These are phyloP conservation scores for Cylindroiulus punctatus DNA, from an alignment of 2,888 invertebrate genomes.

Conservation along the genomic window DNA sequence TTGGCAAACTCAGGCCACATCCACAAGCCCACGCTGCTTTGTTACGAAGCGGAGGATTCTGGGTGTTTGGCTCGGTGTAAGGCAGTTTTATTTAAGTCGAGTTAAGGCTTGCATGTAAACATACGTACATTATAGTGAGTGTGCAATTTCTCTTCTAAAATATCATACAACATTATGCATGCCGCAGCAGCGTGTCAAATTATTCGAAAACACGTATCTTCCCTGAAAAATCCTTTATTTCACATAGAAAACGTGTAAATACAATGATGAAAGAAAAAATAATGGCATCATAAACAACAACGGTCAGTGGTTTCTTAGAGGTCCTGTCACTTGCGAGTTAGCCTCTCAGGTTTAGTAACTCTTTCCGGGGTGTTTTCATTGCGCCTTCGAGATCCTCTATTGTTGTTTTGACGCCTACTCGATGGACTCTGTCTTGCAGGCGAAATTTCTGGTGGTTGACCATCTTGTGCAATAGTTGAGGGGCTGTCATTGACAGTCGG, in stretches of 20 bases:
- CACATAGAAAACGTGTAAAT: background rate
- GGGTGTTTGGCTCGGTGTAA: too few species aligned
- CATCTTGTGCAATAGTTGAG: background rate
- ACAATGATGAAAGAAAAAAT: background rate
- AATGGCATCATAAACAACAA: background rate
- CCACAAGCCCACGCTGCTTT: too few species aligned
- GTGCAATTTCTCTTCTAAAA: too few species aligned
- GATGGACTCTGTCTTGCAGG: background rate
- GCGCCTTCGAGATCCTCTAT: background rate
- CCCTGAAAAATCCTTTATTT: conserved; percentile 6
- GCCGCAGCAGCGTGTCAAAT: too few species aligned
- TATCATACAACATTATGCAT: background rate
- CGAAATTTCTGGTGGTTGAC: background rate
- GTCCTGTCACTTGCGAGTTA: background rate
- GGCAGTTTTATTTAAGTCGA: too few species aligned
- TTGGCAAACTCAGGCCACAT: too few species aligned
- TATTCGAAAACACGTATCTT: background rate
- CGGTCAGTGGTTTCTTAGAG: background rate
- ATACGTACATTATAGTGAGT: too few species aligned
- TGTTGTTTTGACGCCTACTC: background rate
- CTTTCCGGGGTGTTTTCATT: background rate
- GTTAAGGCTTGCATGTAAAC: too few species aligned
- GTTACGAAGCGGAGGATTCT: too few species aligned
- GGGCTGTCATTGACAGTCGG: background rate
- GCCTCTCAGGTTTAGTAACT: background rate